These are phyloP conservation scores for Hypomecis punctinalis DNA, from an alignment of 2,888 invertebrate genomes.

Conservation along the genomic window DNA sequence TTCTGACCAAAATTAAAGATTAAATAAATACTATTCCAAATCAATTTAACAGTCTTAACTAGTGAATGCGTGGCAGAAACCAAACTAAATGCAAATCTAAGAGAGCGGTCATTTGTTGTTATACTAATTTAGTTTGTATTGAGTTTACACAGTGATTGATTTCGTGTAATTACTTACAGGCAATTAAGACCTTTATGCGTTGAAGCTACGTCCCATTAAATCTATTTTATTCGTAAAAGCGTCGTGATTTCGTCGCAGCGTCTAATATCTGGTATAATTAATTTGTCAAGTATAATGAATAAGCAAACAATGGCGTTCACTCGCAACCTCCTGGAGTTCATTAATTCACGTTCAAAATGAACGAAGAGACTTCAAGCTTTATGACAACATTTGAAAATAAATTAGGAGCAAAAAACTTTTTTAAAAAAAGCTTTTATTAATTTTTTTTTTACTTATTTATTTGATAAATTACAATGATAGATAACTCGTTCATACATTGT, in stretches of 20 bases:
- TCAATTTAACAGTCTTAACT: background rate
- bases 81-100: background rate
- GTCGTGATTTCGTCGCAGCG: conserved; percentile 21
- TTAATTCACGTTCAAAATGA: conserved; percentile 39
- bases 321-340: conserved; percentile 34
- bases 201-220: background rate
- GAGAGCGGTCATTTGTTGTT: background rate
- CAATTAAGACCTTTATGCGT: conserved; percentile 1
- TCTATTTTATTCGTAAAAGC: conserved; percentile 11
- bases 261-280: conserved; percentile 41
- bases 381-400: background rate
- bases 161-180: background rate
- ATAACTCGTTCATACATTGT: no score
- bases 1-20: no score
- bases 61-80: background rate
- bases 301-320: conserved; percentile 41
- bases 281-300: conserved; percentile 49
- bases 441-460: no score
- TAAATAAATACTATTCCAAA: no score
- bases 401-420: background rate
- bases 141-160: background rate
- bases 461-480: no score
- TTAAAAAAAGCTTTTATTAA: no score
- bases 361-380: background rate
- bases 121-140: background rate